Conservation (phyloP, 2,797 vertebrate genomes). For the Crenichthys baileyi region DNA sequence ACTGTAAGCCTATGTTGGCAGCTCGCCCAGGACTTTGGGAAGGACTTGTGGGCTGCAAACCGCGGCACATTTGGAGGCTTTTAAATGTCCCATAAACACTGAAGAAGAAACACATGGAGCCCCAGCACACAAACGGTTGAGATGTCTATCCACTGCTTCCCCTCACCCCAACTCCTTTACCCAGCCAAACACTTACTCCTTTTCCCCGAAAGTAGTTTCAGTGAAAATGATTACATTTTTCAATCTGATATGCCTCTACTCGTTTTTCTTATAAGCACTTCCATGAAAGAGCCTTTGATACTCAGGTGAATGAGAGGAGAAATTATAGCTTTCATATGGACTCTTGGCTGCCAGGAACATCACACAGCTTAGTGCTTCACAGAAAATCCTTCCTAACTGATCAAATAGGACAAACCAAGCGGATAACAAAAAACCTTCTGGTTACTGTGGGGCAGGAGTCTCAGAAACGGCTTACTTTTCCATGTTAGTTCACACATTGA, state of each 20-base stretch:
- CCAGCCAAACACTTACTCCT: constrained; percentile 30
- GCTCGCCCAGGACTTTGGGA: constrained; percentile 47
- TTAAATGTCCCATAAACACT: constrained; percentile 73
- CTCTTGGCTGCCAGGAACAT: constrained; percentile 52
- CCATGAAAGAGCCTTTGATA: constrained; percentile 67
- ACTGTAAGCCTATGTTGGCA: constrained; percentile 50
- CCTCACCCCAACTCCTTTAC: neutral
- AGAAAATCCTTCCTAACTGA: constrained; percentile 58
- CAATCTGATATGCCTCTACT: constrained; percentile 58
- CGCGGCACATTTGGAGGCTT: constrained; percentile 71
- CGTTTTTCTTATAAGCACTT: constrained; percentile 48
- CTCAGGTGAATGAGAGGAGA: constrained; percentile 54
- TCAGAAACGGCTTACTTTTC: constrained; percentile 14
- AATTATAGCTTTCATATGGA: constrained; percentile 57
- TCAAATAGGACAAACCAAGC: constrained; percentile 25
- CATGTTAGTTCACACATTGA: constrained; percentile 9
- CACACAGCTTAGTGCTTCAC: constrained; percentile 38
- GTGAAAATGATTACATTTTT: constrained; percentile 66
- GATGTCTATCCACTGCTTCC: constrained; percentile 27
- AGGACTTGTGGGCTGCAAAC: constrained; percentile 71
- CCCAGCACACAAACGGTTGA: constrained; percentile 50
- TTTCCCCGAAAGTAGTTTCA: constrained; percentile 63
- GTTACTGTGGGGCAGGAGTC: constrained; percentile 10
- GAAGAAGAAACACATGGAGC: constrained; percentile 58
- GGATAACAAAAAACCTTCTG: constrained; percentile 25